Percentiles rank a stretch among this genome's conserved stretches.
Evolutionary conservation across 2,797 vertebrate species (phyloP).

Genomic region (Enteromius fasciolatus): DNA sequence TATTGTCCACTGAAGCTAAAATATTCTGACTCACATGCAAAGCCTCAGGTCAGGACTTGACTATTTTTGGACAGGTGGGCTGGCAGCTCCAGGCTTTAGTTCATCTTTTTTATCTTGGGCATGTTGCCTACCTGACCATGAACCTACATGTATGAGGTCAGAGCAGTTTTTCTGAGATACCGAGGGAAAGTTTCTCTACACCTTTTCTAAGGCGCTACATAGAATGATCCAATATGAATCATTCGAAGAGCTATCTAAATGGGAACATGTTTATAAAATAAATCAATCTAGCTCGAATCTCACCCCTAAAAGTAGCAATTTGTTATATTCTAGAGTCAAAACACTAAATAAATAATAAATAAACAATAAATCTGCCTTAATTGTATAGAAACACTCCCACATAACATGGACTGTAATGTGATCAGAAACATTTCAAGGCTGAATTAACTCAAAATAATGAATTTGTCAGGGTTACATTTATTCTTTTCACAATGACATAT

Average conservation of each 20-base stretch:
- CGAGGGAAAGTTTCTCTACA: background rate
- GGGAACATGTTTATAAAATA: background rate
- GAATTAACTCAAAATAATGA: background rate
- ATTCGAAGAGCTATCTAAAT: background rate
- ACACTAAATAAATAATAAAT: too few relatives aligned
- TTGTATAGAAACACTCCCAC: background rate
- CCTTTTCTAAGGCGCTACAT: background rate
- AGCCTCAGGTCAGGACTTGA: background rate
- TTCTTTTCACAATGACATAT: background rate
- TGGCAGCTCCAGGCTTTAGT: background rate
- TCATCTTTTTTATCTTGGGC: constrained; percentile 11
- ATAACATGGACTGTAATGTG: background rate
- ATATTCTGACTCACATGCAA: background rate
- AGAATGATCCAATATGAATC: background rate
- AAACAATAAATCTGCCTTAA: background rate
- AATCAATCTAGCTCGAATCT: background rate
- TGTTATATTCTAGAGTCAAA: background rate
- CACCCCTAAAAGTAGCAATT: background rate
- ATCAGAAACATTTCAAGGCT: background rate
- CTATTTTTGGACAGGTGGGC: constrained; percentile 31
- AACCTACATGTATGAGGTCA: background rate
- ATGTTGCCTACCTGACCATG: background rate
- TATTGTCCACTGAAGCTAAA: background rate
- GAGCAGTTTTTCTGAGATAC: background rate
- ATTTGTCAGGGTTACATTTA: background rate